Conservation (phyloP, 2,888 invertebrate species). For the Rhagonycha fulva region DNA sequence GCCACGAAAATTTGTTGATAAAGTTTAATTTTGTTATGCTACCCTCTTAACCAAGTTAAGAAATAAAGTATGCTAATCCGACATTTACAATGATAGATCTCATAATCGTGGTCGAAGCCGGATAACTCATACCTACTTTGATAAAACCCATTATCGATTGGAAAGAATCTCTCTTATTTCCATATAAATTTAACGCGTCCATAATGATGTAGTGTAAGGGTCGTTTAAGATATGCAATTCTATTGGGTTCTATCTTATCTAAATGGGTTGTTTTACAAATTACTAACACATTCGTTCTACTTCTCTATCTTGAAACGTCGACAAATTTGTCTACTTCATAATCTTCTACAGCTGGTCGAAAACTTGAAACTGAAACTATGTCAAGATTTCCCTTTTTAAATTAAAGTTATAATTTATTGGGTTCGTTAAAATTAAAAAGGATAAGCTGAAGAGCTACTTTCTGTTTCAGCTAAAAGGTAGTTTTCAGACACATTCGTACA, state of each 20-base stretch:
- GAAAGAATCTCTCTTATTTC: background rate
- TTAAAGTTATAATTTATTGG: constrained; percentile 34
- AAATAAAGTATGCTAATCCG: constrained; percentile 32
- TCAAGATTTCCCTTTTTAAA: constrained; percentile 31
- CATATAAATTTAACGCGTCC: background rate
- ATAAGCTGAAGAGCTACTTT: background rate
- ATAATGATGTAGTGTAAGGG: background rate
- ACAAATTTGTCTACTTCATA: constrained; percentile 24
- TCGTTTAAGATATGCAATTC: background rate
- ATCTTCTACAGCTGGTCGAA: constrained; percentile 21
- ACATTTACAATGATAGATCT: constrained; percentile 40
- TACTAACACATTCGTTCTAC: constrained; percentile 13
- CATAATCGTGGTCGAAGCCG: constrained; percentile 35
- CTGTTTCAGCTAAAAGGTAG: background rate
- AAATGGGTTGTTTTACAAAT: constrained; percentile 29
- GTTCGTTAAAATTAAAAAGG: constrained; percentile 16
- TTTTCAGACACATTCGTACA: background rate
- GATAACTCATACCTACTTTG: constrained; percentile 35
- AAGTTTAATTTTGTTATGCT: background rate
- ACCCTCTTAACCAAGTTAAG: background rate
- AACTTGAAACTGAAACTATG: constrained; percentile 25
- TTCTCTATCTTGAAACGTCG: constrained; percentile 9
- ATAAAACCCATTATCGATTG: constrained; percentile 20
- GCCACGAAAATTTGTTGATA: background rate
- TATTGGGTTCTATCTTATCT: constrained; percentile 15